These are phyloP conservation scores for Notothenia rossii DNA, from an alignment of 2,113 vertebrate species.

Conservation along the genomic window DNA sequence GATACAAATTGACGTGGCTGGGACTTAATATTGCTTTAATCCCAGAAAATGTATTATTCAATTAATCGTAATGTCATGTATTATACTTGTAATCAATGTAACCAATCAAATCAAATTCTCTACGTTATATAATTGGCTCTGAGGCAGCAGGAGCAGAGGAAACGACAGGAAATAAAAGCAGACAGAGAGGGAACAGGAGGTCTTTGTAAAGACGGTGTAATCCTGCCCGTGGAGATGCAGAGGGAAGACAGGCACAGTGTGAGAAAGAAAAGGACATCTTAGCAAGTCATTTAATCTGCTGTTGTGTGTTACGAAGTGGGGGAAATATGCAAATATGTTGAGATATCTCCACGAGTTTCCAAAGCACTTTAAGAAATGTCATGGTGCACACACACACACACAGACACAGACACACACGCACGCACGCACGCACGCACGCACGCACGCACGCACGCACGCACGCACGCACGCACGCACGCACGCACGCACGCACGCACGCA, in stretches of 20 bases:
- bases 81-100: neutral
- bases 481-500: too few relatives aligned
- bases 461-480: too few relatives aligned
- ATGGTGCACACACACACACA: neutral
- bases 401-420: too few relatives aligned
- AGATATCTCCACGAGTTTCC: neutral
- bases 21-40: too few relatives aligned
- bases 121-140: too few relatives aligned
- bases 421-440: too few relatives aligned
- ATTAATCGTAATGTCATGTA: too few relatives aligned
- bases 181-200: neutral
- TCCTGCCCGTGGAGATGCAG: neutral
- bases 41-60: too few relatives aligned
- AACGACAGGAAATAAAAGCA: neutral
- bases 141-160: too few relatives aligned
- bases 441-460: too few relatives aligned
- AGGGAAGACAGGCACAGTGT: neutral
- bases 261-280: neutral
- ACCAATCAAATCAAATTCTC: too few relatives aligned
- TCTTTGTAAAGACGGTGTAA: constrained; percentile 27
- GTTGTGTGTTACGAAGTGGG: neutral
- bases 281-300: neutral
- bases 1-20: too few relatives aligned
- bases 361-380: constrained; percentile 15
- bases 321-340: neutral